These are phyloP conservation scores for Orchesella flavescens DNA, from an alignment of 2,888 invertebrate genomes.

Conservation along the genomic window DNA sequence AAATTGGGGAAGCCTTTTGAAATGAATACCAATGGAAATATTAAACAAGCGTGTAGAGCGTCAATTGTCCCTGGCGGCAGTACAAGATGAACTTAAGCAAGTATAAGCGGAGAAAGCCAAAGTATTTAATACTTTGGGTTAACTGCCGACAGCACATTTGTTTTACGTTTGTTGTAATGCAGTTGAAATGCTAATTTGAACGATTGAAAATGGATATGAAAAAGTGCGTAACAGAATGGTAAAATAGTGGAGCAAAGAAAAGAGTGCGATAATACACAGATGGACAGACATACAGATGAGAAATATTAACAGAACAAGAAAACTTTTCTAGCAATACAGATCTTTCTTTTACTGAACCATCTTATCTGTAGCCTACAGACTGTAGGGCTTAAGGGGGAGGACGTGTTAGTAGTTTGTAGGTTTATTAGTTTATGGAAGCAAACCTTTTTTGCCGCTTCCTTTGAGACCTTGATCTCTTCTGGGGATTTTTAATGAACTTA, in stretches of 20 bases:
- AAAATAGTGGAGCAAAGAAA: no score
- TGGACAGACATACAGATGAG: background rate
- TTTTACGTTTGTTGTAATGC: slow-evolving; percentile 1
- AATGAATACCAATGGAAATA: slow-evolving; percentile 4
- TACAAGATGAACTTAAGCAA: slow-evolving; percentile 38
- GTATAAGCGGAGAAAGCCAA: background rate
- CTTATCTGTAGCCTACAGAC: no score
- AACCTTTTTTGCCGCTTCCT: slow-evolving; percentile 55
- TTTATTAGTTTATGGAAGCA: slow-evolving; percentile 61
- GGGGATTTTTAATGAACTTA: slow-evolving; percentile 1
- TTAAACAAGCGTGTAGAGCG: slow-evolving; percentile 21
- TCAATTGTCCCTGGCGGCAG: slow-evolving; percentile 35
- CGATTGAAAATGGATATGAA: background rate
- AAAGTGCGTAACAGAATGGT: no score
- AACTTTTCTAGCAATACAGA: background rate
- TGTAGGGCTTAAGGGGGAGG: slow-evolving; percentile 37
- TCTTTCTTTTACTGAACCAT: background rate
- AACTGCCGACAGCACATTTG: slow-evolving; percentile 34
- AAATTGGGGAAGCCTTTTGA: slow-evolving; percentile 25
- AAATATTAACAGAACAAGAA: background rate
- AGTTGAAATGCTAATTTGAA: background rate
- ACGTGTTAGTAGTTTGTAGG: slow-evolving; percentile 47
- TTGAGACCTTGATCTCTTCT: slow-evolving; percentile 27
- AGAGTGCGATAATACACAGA: background rate
- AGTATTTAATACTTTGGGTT: slow-evolving; percentile 5